Evolutionary conservation across 2,888 invertebrate species (phyloP).

Genomic region (Capitulum mitella): DNA sequence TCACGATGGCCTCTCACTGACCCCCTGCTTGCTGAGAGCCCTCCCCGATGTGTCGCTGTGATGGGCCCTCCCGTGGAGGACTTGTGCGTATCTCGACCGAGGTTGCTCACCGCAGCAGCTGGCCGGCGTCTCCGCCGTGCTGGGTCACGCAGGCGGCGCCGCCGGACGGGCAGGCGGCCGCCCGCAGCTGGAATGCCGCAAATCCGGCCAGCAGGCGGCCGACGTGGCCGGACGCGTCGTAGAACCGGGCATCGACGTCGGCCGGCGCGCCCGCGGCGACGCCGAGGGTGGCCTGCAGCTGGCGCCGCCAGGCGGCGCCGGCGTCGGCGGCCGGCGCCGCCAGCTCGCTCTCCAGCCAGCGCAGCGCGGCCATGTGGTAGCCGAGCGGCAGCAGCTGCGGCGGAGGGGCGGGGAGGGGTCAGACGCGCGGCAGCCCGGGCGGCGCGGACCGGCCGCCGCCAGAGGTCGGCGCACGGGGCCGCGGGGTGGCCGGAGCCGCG

Average conservation of each 20-base stretch:
- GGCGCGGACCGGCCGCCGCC: too few species aligned
- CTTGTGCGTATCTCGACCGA: too few species aligned
- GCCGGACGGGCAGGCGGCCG: neutral
- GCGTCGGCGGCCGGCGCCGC: neutral
- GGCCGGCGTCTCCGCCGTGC: neutral
- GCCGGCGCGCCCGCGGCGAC: neutral
- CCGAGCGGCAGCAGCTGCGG: slow-evolving; percentile 4
- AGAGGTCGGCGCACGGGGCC: too few species aligned
- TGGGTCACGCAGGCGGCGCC: neutral
- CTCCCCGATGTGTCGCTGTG: neutral
- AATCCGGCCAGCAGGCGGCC: neutral
- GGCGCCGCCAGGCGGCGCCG: neutral
- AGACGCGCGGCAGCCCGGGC: too few species aligned
- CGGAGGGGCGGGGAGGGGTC: too few species aligned
- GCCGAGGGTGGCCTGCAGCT: neutral
- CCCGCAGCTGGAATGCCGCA: neutral
- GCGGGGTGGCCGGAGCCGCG: too few species aligned
- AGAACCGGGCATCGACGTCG: neutral
- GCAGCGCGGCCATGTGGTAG: slow-evolving; percentile 6
- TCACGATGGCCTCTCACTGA: neutral
- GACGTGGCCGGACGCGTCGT: neutral
- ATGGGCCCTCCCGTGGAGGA: neutral
- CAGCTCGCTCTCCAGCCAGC: neutral
- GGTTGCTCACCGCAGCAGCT: neutral
- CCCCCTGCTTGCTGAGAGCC: neutral